Base-by-base conservation (phyloP, 1,140 invertebrate genomes). In the Mya arenaria region DNA sequence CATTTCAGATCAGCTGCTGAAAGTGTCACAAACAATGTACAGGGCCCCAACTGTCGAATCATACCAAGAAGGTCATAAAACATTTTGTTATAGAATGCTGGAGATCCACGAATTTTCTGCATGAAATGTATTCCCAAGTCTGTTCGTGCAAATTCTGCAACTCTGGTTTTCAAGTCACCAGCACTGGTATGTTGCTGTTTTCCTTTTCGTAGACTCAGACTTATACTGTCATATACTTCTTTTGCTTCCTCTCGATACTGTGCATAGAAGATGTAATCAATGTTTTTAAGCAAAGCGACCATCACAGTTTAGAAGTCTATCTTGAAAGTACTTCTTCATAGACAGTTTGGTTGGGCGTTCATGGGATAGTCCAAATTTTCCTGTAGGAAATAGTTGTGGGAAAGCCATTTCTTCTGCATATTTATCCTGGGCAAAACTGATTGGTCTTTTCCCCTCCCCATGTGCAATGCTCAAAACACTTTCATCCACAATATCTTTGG, bases 51-150 rank as follows among this genome's bases (percentile, higher is more conserved):
- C 34, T 68, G 65, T 41, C 65, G 4, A 39, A 68, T 68, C 65
- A 39, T 68, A 44, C 65, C 65, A 68, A 68, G 34, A 8, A 37
- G 36, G 65, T 68, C 34, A 68, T 44, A 68, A 30, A 68, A 68
- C 32, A 68, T 68, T 60, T 68, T 68, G 65, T 68, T 68, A n/a
- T n/a, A n/a, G n/a, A n/a, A n/a, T n/a, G 65, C 65, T 68, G 65
- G 65, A 68, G 65, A 68, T 39, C 65, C 32, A 68, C 34, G 65
- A 25, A 68, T 68, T 44, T 68, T 68, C 39, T 37, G 39, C 65
- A 68, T 68, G 36, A 68, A 68, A 23, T 68, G 65, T 41, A 68
- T 68, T 23, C 65, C 65, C n/a, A 63, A 36, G 32, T 63, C 60
- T 63, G 60, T 63, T 4, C 60, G 60, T 4, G 28, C 60, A 8